Evolutionary conservation across 2,888 invertebrate species (phyloP), one percentile per base, ranked within the genome.

Genomic region (Euzetes globulus): DNA sequence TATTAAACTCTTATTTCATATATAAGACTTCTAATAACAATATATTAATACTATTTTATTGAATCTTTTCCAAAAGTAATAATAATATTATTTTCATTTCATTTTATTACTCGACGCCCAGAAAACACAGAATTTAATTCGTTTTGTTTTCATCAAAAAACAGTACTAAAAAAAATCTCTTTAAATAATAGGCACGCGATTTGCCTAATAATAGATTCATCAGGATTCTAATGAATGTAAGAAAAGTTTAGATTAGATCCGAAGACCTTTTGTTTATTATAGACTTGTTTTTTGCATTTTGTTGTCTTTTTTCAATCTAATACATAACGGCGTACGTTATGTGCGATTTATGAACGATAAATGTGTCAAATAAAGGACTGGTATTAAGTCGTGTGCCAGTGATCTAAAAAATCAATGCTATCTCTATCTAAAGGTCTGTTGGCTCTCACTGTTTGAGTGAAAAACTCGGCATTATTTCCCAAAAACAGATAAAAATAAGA

Each of bases 361-460:
- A 68, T 33, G 68, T 68, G 68, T 68, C 68, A 68, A 68, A 68
- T 68, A 68, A 68, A 68, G 33, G 13, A 45, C 45, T 22, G 45
- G 33, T 19, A 65, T 65, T 68, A 68, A 45, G 33, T 68, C 29
- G 15, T 22, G 45, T 45, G 45, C 41, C 45, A 65, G 68, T 22
- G 45, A 68, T 68, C 68, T 68, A 63, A n/a, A 68, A 68, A 68
- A 68, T 68, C 68, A 68, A 68, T 68, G 68, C 68, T 45, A 68
- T 60, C 60, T 60, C 60, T 60, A 29, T 41, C 68, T 63, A 33
- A 63, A 63, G n/a, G 63, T 63, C 33, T 29, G 33, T 63, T 33
- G 5, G 33, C 33, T 33, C 33, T 6, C 33, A 6, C 27, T 29
- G 27, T 37, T 33, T 15, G 6, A 29, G 29, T 63, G 33, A 33